Conservation (phyloP, 1,140 invertebrate species). For the Drosophila rhopaloa region DNA sequence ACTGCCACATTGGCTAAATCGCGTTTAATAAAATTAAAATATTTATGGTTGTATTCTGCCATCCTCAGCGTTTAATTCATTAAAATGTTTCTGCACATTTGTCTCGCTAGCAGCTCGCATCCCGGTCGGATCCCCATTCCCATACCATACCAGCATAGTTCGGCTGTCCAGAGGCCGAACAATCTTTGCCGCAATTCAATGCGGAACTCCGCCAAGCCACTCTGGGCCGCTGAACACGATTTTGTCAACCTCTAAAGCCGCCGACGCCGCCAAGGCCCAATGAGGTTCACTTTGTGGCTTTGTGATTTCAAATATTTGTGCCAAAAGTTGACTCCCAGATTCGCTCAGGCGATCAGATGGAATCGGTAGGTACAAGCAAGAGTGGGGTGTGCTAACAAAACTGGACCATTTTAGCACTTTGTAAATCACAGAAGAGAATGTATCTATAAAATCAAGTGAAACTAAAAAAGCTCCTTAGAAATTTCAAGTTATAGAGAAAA, state of each 20-base stretch:
- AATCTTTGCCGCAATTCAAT: constrained; percentile 67
- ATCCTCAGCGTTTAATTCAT: constrained; percentile 65
- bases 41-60: constrained; percentile 27
- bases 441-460: too few species aligned
- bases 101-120: constrained; percentile 21
- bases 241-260: constrained; percentile 73
- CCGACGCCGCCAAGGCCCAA: constrained; percentile 43
- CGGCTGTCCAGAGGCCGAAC: constrained; percentile 47
- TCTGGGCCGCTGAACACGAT: constrained; percentile 61
- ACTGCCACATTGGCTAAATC: constrained; percentile 22
- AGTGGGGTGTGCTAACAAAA: background rate
- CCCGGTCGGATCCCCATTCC: constrained; percentile 22
- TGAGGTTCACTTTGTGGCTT: constrained; percentile 47
- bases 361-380: background rate
- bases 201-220: constrained; percentile 59
- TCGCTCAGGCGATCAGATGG: background rate
- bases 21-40: constrained; percentile 40
- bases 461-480: too few species aligned
- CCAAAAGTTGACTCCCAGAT: constrained; percentile 46
- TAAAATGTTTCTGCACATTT: constrained; percentile 71
- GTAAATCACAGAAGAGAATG: too few species aligned
- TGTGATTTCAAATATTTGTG: constrained; percentile 70
- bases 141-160: constrained; percentile 56
- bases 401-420: too few species aligned
- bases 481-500: too few species aligned